Conservation (phyloP, 2,888 invertebrate species). For the Fragum whitleyi region DNA sequence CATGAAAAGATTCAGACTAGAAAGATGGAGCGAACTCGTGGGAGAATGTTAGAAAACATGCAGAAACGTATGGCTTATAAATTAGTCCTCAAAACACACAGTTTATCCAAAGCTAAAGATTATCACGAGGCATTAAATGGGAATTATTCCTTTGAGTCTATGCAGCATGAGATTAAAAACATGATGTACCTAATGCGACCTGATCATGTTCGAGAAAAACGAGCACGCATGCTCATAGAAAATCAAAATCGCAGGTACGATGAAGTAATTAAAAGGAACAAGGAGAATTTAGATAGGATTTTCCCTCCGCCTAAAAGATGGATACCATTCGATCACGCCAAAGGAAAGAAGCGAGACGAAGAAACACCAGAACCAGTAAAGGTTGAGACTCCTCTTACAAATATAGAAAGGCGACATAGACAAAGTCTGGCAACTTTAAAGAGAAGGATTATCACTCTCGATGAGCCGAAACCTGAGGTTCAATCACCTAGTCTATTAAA, state of each 20-base stretch:
- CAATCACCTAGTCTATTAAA: neutral
- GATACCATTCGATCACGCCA: conserved; percentile 27
- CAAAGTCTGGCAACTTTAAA: conserved; percentile 37
- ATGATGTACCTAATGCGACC: conserved; percentile 71
- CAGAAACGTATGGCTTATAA: conserved; percentile 71
- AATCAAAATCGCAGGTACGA: conserved; percentile 60
- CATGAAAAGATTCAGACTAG: conserved; percentile 45
- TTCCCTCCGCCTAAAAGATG: conserved; percentile 54
- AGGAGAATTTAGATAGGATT: conserved; percentile 38
- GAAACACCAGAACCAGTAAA: conserved; percentile 17
- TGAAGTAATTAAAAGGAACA: conserved; percentile 39
- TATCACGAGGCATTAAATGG: conserved; percentile 69
- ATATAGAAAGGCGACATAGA: conserved; percentile 38
- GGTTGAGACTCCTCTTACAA: conserved; percentile 31
- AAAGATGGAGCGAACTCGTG: conserved; percentile 50
- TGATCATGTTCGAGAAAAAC: conserved; percentile 63
- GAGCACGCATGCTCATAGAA: conserved; percentile 59
- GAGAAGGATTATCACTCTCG: conserved; percentile 48
- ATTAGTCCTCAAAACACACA: conserved; percentile 68
- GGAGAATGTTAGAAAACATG: conserved; percentile 54
- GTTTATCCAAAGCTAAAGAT: conserved; percentile 57
- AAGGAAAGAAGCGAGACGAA: conserved; percentile 15
- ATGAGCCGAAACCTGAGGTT: conserved; percentile 39
- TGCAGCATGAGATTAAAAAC: conserved; percentile 68
- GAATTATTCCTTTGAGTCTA: conserved; percentile 63